phyloP scores from a whole-genome alignment of 2,888 invertebrate species.

The Ennomos quercinarius region DNA sequence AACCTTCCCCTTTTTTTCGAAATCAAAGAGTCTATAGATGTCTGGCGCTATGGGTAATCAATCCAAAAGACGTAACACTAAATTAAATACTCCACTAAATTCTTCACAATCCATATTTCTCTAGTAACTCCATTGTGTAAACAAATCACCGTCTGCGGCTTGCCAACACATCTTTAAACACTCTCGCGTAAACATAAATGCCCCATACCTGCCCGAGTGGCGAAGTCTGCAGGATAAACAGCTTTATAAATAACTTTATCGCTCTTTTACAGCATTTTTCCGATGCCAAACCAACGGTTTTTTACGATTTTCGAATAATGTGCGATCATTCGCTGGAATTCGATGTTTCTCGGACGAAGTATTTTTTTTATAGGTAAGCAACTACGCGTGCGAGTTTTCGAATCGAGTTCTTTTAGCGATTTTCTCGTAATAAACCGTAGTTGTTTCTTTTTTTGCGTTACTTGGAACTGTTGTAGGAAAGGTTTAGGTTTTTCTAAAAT shows the following conservation, averaged over 20 bases:
- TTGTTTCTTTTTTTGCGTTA: constrained; percentile 8
- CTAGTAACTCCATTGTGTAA: constrained; percentile 3
- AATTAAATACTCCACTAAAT: no score
- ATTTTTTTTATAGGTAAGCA: constrained; percentile 17
- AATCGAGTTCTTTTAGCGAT: constrained; percentile 15
- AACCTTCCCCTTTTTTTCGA: no score
- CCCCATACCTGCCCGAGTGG: constrained; percentile 22
- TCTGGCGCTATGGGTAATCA: no score
- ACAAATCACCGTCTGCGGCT: constrained; percentile 15
- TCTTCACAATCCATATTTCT: neutral
- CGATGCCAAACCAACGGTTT: constrained; percentile 29
- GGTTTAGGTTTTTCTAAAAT: neutral
- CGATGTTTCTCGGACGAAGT: constrained; percentile 19
- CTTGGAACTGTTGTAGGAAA: constrained; percentile 7
- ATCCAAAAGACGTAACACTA: no score
- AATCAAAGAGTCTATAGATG: no score
- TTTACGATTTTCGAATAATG: constrained; percentile 29
- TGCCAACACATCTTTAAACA: constrained; percentile 14
- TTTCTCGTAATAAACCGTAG: constrained; percentile 11
- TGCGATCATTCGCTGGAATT: constrained; percentile 17
- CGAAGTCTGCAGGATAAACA: constrained; percentile 29
- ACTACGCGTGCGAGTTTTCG: constrained; percentile 19
- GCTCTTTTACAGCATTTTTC: constrained; percentile 37
- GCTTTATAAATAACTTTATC: constrained; percentile 39
- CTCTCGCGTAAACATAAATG: constrained; percentile 18